Base-by-base conservation (phyloP, 1,140 invertebrate genomes). In the Aphidius ervi region DNA sequence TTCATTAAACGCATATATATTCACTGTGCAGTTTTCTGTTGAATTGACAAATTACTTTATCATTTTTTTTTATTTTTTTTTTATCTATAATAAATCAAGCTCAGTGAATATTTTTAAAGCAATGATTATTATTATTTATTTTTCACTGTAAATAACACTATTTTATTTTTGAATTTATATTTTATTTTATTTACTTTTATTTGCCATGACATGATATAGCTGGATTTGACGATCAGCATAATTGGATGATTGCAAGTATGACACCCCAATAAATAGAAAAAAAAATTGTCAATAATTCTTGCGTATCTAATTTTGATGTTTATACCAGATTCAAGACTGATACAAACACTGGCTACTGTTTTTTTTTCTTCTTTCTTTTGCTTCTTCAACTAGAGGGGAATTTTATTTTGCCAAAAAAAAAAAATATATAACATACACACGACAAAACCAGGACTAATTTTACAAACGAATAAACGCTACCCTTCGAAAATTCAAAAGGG, bases 361-460 rank as follows among this genome's bases (percentile, higher is more conserved):
- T 31, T 31, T 3, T 31, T 16, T 16, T 31, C 23, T 31, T 31
- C 23, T 31, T 31, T 16, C 16, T 16, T 16, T 45, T 41, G 39
- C 71, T 70, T 68, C 70, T 70, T 67, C 65, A 71, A 72, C 68
- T 70, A 67, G 67, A 60, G 9, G 42, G 49, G 31, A 49, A 9
- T 49, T 31, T 1, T 1, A 31, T 31, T 39, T 43, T 41, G 59
- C 41, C 40, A 16, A 40, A 46, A 56, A 43, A 46, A 43, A 46
- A 47, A 53, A 53, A 31, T 39, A 56, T 46, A 46, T 8, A 37
- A 56, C 46, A 52, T 69, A 59, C 66, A 74, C 68, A 77, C 71
- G 76, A 78, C 76, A 77, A 76, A 76, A 79, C 74, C 77, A 78
- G 76, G 63, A 77, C 76, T 79, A 79, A 79, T 79, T 79, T 78